Percentiles rank a stretch among this genome's conserved stretches.
Evolutionary conservation across 2,888 invertebrate genomes (phyloP).

Genomic region (Calliphora vomitoria): DNA sequence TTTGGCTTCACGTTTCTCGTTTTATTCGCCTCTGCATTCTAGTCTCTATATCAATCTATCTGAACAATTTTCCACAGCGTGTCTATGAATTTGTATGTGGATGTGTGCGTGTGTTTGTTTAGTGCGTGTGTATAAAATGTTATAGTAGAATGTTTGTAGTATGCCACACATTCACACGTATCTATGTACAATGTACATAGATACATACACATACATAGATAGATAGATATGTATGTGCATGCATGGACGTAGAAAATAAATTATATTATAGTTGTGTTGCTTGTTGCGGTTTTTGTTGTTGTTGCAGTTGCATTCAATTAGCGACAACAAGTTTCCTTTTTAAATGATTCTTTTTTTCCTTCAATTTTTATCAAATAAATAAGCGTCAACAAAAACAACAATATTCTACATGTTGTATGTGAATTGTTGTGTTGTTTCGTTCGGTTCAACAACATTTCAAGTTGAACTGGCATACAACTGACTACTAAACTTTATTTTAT

Average conservation of each 20-base stretch:
- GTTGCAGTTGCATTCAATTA: constrained; percentile 72
- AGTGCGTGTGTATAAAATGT: constrained; percentile 70
- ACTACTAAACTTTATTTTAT: constrained; percentile 29
- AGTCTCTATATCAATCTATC: constrained; percentile 44
- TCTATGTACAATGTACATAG: too few species aligned
- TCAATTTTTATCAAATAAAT: constrained; percentile 72
- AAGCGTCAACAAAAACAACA: constrained; percentile 55
- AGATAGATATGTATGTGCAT: too few species aligned
- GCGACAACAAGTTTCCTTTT: constrained; percentile 75
- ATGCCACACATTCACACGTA: constrained; percentile 29
- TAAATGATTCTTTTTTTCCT: constrained; percentile 73
- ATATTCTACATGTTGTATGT: constrained; percentile 50
- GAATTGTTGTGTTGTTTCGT: constrained; percentile 56
- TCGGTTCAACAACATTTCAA: constrained; percentile 74
- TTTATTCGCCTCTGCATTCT: constrained; percentile 65
- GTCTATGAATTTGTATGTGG: constrained; percentile 42
- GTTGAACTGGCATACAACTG: constrained; percentile 71
- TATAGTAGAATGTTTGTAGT: constrained; percentile 55
- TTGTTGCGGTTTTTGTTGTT: constrained; percentile 41
- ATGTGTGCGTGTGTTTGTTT: constrained; percentile 11
- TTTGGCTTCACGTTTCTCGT: constrained; percentile 65
- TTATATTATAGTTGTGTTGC: constrained; percentile 56
- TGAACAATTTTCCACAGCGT: constrained; percentile 45
- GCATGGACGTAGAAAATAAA: constrained; percentile 32
- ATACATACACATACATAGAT: too few species aligned